Base-by-base conservation (phyloP, 2,888 invertebrate genomes). In the Amiota minor region DNA sequence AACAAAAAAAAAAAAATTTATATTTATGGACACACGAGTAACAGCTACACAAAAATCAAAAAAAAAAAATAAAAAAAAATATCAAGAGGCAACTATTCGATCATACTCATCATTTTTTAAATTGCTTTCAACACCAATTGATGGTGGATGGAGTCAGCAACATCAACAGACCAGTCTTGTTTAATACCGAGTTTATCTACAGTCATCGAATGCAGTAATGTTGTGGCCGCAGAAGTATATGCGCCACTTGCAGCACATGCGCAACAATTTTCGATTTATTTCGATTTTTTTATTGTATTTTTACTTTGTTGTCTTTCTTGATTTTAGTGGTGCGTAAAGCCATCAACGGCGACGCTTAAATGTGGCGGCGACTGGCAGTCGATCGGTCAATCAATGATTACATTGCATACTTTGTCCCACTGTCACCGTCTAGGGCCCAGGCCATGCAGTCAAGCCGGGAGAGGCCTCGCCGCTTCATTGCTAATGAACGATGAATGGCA, bases 21-120 rank as follows among this genome's bases (percentile, higher is more conserved):
- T 78, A 81, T 81, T 82, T 82, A 81, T 84, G 81, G 80, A 76
- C 75, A 72, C 78, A 76, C 75, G 68, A 35, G 50, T 18, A n/a
- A 35, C 59, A 56, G 16, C 56, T n/a, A n/a, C n/a, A n/a, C n/a
- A n/a, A n/a, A n/a, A n/a, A n/a, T n/a, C n/a, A n/a, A n/a, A n/a
- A 45, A 59, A 18, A 23, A 46, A 49, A 55, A 73, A 61, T 3
- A 55, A 62, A 86, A 83, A 23, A 55, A 68, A 83, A 23, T 50
- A 68, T 18, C 70, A 64, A 72, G 76, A 77, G 73, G 76, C 72
- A 72, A 79, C 79, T 80, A 82, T 82, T 87, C 84, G 86, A 86
- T 87, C 87, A 87, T 87, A 86, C 87, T 86, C 87, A 88, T 88
- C 88, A 88, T 88, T 87, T 87, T 87, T 87, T 83, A 87, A 88